These are phyloP conservation scores for Nesoenas mayeri DNA, from an alignment of 2,113 vertebrate genomes.

Conservation along the genomic window DNA sequence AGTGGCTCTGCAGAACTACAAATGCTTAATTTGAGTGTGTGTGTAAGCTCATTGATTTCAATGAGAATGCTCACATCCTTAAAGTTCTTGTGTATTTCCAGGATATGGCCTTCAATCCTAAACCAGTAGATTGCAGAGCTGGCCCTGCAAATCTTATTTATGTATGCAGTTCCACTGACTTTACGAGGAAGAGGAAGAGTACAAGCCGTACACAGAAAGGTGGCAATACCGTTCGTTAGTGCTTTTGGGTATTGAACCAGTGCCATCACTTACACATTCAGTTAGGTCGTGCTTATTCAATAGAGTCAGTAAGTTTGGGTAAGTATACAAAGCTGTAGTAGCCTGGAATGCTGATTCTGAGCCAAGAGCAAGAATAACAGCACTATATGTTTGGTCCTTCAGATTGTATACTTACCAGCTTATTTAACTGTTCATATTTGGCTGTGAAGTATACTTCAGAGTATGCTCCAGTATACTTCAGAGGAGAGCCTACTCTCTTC, in stretches of 20 bases:
- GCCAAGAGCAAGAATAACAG: neutral
- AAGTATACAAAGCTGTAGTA: neutral
- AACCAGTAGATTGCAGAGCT: slow-evolving; percentile 33
- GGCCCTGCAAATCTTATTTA: neutral
- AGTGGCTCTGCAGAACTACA: neutral
- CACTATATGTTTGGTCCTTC: neutral
- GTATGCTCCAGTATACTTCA: neutral
- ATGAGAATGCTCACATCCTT: neutral
- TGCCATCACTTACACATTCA: neutral
- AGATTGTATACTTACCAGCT: neutral
- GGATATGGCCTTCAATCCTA: neutral
- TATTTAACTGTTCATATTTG: neutral
- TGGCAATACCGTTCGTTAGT: neutral
- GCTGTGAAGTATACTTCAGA: neutral
- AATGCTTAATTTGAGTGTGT: neutral
- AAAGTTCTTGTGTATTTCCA: neutral
- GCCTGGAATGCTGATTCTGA: neutral
- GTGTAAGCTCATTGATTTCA: neutral
- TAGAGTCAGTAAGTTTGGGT: neutral
- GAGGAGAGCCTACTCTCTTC: neutral
- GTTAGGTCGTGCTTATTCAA: neutral
- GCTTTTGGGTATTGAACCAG: neutral
- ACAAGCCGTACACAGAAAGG: neutral
- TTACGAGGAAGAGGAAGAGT: neutral
- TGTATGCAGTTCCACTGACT: slow-evolving; percentile 36